A percentile compares a stretch with the other conserved stretches of the same genome.
Evolutionary conservation across 2,797 vertebrate species (phyloP).

Genomic region (Macropus fuliginosus): DNA sequence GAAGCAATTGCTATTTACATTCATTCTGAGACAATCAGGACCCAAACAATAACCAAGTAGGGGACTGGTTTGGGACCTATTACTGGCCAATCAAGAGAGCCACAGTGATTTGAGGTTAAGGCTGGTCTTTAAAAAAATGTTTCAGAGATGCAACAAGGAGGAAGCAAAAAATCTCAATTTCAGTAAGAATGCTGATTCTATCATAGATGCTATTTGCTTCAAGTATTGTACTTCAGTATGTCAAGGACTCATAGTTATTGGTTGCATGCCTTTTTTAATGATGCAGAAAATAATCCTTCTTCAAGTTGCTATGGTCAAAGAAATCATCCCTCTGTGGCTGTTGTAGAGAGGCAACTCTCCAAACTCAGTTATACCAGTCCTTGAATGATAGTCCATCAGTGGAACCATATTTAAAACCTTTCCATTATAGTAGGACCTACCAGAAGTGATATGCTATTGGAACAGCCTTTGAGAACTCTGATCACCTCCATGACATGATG

Average conservation of each 20-base stretch:
- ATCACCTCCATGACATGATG: not conserved
- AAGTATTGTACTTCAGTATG: not conserved
- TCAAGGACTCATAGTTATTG: not conserved
- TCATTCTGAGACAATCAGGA: too few relatives aligned
- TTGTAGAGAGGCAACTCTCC: not conserved
- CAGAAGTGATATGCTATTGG: not conserved
- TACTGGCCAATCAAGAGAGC: too few relatives aligned
- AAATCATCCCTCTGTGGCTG: not conserved
- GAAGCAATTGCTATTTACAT: too few relatives aligned
- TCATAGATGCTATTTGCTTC: slow-evolving; percentile 21
- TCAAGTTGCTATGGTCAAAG: not conserved
- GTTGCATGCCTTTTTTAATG: not conserved
- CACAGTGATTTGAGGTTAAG: too few relatives aligned
- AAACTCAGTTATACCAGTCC: not conserved
- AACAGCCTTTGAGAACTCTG: not conserved
- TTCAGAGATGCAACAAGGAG: not conserved
- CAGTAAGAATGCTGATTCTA: not conserved
- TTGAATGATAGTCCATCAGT: not conserved
- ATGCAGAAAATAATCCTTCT: not conserved
- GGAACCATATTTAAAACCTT: not conserved
- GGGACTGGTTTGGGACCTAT: too few relatives aligned
- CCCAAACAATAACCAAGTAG: too few relatives aligned
- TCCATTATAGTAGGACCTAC: not conserved
- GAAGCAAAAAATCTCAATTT: slow-evolving; percentile 33
- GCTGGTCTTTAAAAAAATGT: too few relatives aligned